Base-by-base conservation (phyloP, 1,140 invertebrate species). In the Tenebrio molitor region DNA sequence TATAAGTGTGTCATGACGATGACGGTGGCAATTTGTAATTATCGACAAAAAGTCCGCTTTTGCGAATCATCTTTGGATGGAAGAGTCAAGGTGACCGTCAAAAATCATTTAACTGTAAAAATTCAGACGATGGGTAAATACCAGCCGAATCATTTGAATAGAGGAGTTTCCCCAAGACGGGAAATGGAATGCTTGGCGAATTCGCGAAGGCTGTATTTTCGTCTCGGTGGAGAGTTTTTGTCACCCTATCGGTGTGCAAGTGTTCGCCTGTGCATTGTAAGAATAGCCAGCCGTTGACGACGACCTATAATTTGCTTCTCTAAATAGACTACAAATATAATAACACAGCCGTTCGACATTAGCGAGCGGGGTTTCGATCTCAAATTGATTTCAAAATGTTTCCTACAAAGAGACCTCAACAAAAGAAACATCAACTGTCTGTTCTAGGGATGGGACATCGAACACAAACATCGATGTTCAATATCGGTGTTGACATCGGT, bases 21-120 rank as follows among this genome's bases (percentile, higher is more conserved):
- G 23, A 34, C 50, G 23, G 10, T 17, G 23, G 16, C 50, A 12
- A 4, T 58, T 58, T 58, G 19, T 10, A 29, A 14, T 58, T 58
- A 29, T 29, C 21, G 16, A 58, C 19, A 58, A 58, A 58, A 58
- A 58, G 10, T 33, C 23, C 50, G 12, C 8, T 58, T 12, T 25
- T 58, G 12, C 50, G 23, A 58, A 29, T 58, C 50, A 58, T 58
- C 23, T 23, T 29, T 17, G n/a, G 15, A 14, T 29, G 10, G 50
- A 58, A 15, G 7, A 25, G 21, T 58, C n/a, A 29, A 50, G 44
- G 21, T 29, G 50, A 58, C 50, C 50, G 29, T 29, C 21, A 58
- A 58, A 58, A 29, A 58, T 58, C 50, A 58, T 58, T 58, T 58
- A 58, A 58, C 50, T 58, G 50, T 25, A 58, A 58, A 50, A 29